Conservation (phyloP, 2,113 vertebrate species). For the Myanophis thanlyinensis region DNA sequence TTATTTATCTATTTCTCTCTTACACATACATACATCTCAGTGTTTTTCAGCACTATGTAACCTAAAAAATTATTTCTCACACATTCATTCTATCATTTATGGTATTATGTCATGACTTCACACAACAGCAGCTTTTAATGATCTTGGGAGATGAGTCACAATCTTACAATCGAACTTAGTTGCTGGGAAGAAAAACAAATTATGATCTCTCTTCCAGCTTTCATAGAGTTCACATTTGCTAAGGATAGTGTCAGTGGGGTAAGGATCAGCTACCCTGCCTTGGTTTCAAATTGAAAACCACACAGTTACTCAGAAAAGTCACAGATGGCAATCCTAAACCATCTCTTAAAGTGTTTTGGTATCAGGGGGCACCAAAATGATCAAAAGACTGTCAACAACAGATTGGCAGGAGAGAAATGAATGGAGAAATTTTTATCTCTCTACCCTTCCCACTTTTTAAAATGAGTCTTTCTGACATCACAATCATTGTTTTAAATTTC, state of each 20-base stretch:
- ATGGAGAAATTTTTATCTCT: not conserved
- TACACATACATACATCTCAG: not conserved
- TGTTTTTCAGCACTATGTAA: not conserved
- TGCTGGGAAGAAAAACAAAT: not conserved
- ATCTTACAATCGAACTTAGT: not conserved
- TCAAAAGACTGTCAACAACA: not conserved
- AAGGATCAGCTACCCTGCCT: not conserved
- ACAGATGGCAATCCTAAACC: not conserved
- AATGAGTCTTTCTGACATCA: not conserved
- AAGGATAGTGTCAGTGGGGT: too few species aligned
- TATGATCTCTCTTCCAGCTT: not conserved
- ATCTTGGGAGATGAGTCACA: not conserved
- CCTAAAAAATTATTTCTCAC: not conserved
- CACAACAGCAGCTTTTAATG: not conserved
- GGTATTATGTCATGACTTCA: not conserved
- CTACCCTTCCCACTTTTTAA: not conserved
- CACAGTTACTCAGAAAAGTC: not conserved
- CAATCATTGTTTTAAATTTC: not conserved
- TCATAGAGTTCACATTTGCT: not conserved
- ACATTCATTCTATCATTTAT: not conserved
- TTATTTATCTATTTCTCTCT: too few species aligned
- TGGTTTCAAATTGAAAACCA: not conserved
- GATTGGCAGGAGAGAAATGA: not conserved
- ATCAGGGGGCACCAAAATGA: not conserved
- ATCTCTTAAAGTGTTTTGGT: not conserved